phyloP scores from a whole-genome alignment of 2,888 invertebrate species.

The Galeruca laticollis region DNA sequence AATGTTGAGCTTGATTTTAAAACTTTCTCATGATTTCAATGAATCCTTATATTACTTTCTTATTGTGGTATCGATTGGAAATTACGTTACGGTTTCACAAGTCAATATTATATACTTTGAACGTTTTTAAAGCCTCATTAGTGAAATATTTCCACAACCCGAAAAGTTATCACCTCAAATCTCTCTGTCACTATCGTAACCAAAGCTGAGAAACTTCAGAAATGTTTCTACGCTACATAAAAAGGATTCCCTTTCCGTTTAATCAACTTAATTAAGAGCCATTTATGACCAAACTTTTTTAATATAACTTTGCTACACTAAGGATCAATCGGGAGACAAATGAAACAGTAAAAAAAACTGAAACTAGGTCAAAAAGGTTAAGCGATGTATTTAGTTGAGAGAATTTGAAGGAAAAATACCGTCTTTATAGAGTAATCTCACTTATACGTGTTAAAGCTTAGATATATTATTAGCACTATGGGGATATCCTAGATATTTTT shows the following conservation, averaged over 20 bases:
- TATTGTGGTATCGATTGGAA: no score
- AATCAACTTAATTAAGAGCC: slow-evolving; percentile 47
- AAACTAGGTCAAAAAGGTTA: slow-evolving; percentile 2
- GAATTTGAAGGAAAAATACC: no score
- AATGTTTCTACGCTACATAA: slow-evolving; percentile 38
- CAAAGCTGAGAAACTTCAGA: slow-evolving; percentile 32
- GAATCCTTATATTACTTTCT: no score
- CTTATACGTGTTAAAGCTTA: no score
- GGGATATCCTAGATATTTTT: no score
- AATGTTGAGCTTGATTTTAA: background rate
- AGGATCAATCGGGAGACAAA: slow-evolving; percentile 15
- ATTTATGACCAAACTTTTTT: slow-evolving; percentile 42
- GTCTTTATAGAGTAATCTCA: no score
- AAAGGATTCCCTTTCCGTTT: slow-evolving; percentile 45
- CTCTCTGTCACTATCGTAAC: slow-evolving; percentile 2
- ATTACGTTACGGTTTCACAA: background rate
- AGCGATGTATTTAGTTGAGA: background rate
- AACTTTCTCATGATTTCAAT: no score
- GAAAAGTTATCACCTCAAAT: slow-evolving; percentile 10
- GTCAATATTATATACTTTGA: background rate
- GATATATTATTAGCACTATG: no score
- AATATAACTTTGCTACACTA: slow-evolving; percentile 33
- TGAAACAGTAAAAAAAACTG: slow-evolving; percentile 2
- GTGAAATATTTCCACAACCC: background rate
- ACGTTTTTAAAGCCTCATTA: background rate